A percentile compares a stretch with the other conserved stretches of the same genome.
Evolutionary conservation across 1,140 invertebrate genomes (phyloP).

Genomic region (Telenomus remus): DNA sequence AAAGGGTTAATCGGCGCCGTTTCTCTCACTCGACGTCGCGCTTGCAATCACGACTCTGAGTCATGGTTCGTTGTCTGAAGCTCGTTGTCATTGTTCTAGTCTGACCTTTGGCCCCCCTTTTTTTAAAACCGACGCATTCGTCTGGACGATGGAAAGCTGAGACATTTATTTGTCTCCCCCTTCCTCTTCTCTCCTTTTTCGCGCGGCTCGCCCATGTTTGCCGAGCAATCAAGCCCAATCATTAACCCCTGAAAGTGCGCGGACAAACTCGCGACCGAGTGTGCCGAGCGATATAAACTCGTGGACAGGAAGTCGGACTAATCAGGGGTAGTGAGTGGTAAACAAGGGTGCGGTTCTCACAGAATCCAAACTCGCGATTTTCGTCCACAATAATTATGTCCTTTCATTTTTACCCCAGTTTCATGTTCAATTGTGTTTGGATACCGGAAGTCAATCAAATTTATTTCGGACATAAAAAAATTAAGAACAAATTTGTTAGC

Average conservation of each 20-base stretch:
- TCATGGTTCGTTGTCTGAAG: no score
- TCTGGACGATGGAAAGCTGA: slow-evolving; percentile 12
- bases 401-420: background rate
- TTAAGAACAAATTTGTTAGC: no score
- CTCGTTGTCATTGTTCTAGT: slow-evolving; percentile 50
- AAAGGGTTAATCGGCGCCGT: slow-evolving; percentile 66
- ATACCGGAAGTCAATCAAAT: no score
- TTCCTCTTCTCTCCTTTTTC: background rate
- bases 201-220: slow-evolving; percentile 72
- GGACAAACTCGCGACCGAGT: slow-evolving; percentile 60
- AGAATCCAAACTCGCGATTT: slow-evolving; percentile 14
- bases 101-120: slow-evolving; percentile 53
- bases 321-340: slow-evolving; percentile 77
- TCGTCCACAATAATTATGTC: slow-evolving; percentile 22
- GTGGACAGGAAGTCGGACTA: slow-evolving; percentile 74
- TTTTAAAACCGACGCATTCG: slow-evolving; percentile 21
- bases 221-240: slow-evolving; percentile 75
- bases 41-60: slow-evolving; percentile 74
- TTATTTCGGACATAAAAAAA: no score
- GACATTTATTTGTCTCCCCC: slow-evolving; percentile 9
- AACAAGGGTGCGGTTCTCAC: slow-evolving; percentile 73
- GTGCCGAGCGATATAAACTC: slow-evolving; percentile 54
- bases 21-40: slow-evolving; percentile 69
- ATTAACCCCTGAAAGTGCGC: slow-evolving; percentile 69
- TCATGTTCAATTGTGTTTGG: background rate